Percentiles rank a stretch among this genome's conserved stretches.
These are phyloP conservation scores for Paragorgia papillata DNA, from an alignment of 92 coral and sea anemone genomes.

Conservation along the genomic window DNA sequence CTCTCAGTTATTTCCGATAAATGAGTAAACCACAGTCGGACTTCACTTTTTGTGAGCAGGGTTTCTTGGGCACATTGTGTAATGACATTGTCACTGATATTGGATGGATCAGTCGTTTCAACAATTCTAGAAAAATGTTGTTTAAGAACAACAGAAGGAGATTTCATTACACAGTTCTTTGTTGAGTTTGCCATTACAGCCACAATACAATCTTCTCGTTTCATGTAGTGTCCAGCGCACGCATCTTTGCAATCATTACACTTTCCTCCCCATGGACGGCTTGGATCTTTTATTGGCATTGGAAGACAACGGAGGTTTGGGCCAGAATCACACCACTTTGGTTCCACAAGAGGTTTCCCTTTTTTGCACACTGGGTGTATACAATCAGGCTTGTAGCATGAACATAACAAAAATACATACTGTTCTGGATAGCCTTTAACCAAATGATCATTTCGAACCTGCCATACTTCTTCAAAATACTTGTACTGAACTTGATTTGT, in stretches of 20 bases:
- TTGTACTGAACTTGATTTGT: constrained; percentile 40
- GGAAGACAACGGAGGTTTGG: constrained; percentile 42
- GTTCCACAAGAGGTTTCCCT: constrained; percentile 31
- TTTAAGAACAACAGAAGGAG: constrained; percentile 37
- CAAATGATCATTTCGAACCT: constrained; percentile 40
- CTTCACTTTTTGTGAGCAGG: constrained; percentile 37
- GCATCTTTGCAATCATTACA: constrained; percentile 36
- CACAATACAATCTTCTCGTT: constrained; percentile 36
- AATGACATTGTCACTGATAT: constrained; percentile 19
- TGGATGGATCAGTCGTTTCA: constrained; percentile 21
- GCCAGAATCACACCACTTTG: constrained; percentile 45
- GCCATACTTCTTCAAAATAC: constrained; percentile 66
- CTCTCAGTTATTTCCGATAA: constrained; percentile 18
- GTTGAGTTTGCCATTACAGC: background rate
- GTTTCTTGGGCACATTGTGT: constrained; percentile 34
- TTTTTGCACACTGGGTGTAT: constrained; percentile 14
- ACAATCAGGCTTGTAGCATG: background rate
- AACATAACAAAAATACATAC: background rate
- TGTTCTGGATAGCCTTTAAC: constrained; percentile 25
- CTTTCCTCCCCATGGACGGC: constrained; percentile 51
- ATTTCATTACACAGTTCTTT: constrained; percentile 33
- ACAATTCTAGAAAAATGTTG: constrained; percentile 10
- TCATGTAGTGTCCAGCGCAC: constrained; percentile 53
- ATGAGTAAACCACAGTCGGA: constrained; percentile 34
- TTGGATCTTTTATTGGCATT: constrained; percentile 49